Evolutionary conservation across 1,140 invertebrate species (phyloP), one percentile per base, ranked within the genome.

Genomic region (Drosophila fuyamai): DNA sequence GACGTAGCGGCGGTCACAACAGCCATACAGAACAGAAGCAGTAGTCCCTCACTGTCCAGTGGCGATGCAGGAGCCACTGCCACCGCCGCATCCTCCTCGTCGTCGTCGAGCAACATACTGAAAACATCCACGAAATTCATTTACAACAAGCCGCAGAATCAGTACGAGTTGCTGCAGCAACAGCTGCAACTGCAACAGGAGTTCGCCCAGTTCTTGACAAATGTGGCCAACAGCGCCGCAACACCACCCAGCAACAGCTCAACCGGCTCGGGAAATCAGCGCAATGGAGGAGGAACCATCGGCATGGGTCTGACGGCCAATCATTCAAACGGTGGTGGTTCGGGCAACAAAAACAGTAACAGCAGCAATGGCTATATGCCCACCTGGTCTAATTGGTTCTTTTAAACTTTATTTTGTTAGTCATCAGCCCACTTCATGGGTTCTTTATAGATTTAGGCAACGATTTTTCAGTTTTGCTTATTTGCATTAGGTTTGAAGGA

Each of bases 131-230:
- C 88, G 5, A 92, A 92, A 60, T 91, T 92, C 47, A 88, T 92
- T 14, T 92, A 92, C 55, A 91, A 92, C 44, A 92, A 92, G 65
- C 90, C 90, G 18, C 90, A 92, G 43, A 92, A 92, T 76, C 90
- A 92, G 32, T 90, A 79, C 35, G 86, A 92, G 63, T 48, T 92
- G 62, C 40, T 92, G 50, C 90, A 92, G 58, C 90, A 92, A 56
- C 90, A 90, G 18, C 51, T 92, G 48, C 90, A 92, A 47, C 51
- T 92, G 70, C 90, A 92, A 47, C 90, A 92, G 75, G 90, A 92
- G 60, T 91, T 92, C 16, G 90, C 90, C 23, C 90, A 92, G 62
- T 88, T 92, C 41, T 71, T 92, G n/a, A 91, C 90, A 4, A 91
- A 84, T 43, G 88, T 92, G 55, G 90, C 90, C 18, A 91, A 86